phyloP scores from a whole-genome alignment of 2,113 vertebrate genomes.

The Seriola rivoliana region DNA sequence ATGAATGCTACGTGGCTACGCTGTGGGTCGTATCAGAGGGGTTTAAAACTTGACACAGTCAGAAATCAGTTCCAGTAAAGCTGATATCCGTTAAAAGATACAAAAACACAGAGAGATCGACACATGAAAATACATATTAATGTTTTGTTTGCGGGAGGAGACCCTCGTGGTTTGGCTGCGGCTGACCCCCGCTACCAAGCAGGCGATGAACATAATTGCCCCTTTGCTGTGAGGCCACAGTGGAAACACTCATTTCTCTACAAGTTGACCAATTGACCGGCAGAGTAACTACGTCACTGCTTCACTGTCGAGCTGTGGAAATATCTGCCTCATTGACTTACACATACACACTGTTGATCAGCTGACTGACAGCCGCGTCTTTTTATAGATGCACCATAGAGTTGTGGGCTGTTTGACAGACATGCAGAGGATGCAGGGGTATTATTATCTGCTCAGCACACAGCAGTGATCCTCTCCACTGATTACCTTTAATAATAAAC shows the following conservation, averaged over 20 bases:
- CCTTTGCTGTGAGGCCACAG: neutral
- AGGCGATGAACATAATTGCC: no score
- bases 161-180: no score
- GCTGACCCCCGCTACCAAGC: no score
- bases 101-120: no score
- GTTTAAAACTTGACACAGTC: no score
- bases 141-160: no score
- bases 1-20: no score
- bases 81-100: no score
- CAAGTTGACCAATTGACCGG: neutral
- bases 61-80: no score
- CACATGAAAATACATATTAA: no score
- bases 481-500: conserved; percentile 2
- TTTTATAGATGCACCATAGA: conserved; percentile 19
- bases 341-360: neutral
- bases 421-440: neutral
- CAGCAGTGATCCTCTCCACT: neutral
- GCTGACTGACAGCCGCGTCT: neutral
- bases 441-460: conserved; percentile 4
- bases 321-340: neutral
- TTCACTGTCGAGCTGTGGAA: neutral
- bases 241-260: neutral
- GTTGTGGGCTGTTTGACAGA: neutral
- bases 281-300: neutral
- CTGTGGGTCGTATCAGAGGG: no score